These are phyloP conservation scores for Elaphurus davidianus DNA, from an alignment of 2,113 vertebrate genomes.

Conservation along the genomic window DNA sequence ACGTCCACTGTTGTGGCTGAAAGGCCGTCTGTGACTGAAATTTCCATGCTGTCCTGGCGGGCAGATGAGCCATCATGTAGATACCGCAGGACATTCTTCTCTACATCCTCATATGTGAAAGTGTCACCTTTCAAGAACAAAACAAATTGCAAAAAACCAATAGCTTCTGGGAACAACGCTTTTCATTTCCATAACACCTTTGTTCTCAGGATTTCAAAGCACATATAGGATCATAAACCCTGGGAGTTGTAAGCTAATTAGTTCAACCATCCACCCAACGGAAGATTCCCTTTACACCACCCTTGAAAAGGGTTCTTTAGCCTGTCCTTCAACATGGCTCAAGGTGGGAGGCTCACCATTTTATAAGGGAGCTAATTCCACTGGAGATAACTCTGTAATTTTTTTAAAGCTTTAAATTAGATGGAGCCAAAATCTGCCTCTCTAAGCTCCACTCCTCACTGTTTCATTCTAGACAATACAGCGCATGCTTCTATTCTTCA, in stretches of 20 bases:
- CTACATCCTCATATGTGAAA: conserved; percentile 92
- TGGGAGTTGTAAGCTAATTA: not conserved
- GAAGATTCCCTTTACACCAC: not conserved
- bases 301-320: not conserved
- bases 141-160: not conserved
- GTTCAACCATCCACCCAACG: not conserved
- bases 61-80: conserved; percentile 85
- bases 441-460: not conserved
- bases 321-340: not conserved
- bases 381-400: not conserved
- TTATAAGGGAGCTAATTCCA: not conserved
- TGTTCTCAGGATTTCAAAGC: conserved; percentile 33
- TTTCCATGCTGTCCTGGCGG: conserved; percentile 88
- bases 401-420: not conserved
- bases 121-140: conserved; percentile 86
- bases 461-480: not conserved
- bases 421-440: not conserved
- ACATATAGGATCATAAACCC: not conserved
- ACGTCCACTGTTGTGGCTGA: conserved; percentile 84
- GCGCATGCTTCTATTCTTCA: not conserved
- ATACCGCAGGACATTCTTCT: conserved; percentile 87
- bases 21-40: conserved; percentile 92
- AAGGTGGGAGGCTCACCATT: not conserved
- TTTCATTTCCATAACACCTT: not conserved
- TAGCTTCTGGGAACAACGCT: not conserved